Percentiles rank a stretch among this genome's conserved stretches.
Evolutionary conservation across 2,113 vertebrate genomes (phyloP).

Genomic region (Aythya baeri): DNA sequence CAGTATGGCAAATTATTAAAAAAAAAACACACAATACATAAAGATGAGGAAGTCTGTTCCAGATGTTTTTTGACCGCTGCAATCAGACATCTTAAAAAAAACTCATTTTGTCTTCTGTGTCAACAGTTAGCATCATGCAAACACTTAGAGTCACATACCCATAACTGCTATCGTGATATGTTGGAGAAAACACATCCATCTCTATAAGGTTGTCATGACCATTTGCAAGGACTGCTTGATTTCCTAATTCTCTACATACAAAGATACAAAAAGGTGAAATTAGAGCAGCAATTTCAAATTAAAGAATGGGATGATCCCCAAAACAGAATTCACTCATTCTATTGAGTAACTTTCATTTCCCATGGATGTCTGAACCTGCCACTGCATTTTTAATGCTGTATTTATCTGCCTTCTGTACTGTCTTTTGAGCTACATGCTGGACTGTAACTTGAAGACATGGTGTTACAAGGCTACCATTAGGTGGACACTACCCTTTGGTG

Average conservation of each 20-base stretch:
- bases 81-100: background rate
- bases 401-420: background rate
- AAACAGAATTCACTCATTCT: background rate
- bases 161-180: conserved; percentile 81
- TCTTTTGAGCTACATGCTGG: background rate
- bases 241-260: conserved; percentile 83
- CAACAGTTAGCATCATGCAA: conserved; percentile 71
- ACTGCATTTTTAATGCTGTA: background rate
- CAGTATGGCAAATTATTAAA: background rate
- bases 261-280: conserved; percentile 76
- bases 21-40: background rate
- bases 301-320: conserved; percentile 16
- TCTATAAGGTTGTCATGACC: conserved; percentile 84
- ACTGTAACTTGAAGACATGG: background rate
- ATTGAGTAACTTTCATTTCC: background rate
- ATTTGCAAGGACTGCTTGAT: conserved; percentile 84
- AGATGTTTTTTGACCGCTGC: background rate
- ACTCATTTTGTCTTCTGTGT: conserved; percentile 3
- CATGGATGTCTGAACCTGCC: background rate
- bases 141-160: conserved; percentile 80
- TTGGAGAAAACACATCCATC: conserved; percentile 84
- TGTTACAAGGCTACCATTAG: background rate
- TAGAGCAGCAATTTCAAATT: conserved; percentile 47
- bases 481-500: background rate
- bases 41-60: background rate